Evolutionary conservation across 2,797 vertebrate genomes (phyloP), one percentile per base, ranked within the genome.

Genomic region (Acanthornis magna): DNA sequence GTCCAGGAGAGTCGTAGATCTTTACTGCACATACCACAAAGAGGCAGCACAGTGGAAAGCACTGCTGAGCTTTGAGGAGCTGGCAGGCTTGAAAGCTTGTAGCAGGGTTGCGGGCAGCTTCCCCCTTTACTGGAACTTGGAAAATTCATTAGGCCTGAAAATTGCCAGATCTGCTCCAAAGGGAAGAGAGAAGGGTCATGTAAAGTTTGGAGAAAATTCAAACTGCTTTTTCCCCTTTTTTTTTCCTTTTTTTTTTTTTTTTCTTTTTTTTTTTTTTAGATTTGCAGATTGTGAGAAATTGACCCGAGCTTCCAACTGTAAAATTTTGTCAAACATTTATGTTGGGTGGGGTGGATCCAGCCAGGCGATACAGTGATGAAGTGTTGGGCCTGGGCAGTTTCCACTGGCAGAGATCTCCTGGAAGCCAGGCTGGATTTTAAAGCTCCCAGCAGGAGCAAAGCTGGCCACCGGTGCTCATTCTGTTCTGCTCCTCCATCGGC

Each of bases 111-210:
- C 72, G 96, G 50, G 72, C 89, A 87, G 53, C 85, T 95, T 95
- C 27, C 38, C 45, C 18, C 86, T 88, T 95, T 94, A 86, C 53
- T 91, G 61, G 74, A 74, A 71, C 60, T 95, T 94, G 95, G 95
- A 96, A 96, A 96, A 95, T 63, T 85, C 93, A 95, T 97, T 95
- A 93, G 85, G n/a, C 34, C 61, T 95, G 80, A 75, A 93, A 86
- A 87, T 57, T 79, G 88, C 85, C 95, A 96, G 74, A 78, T 85
- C 57, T 81, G 5, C 51, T 96, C 82, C 0, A 0, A 92, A 86
- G 76, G 57, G 58, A 95, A 88, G 23, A 40, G 54, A 84, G 85
- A 90, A 86, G 66, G 67, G 62, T 92, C 89, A 88, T 47, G 76
- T 58, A 60, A 89, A 95, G 55, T 84, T 91, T 95, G 94, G 92